Evolutionary conservation across 1,140 invertebrate genomes (phyloP), one percentile per base, ranked within the genome.

Genomic region (Andricus grossulariae): DNA sequence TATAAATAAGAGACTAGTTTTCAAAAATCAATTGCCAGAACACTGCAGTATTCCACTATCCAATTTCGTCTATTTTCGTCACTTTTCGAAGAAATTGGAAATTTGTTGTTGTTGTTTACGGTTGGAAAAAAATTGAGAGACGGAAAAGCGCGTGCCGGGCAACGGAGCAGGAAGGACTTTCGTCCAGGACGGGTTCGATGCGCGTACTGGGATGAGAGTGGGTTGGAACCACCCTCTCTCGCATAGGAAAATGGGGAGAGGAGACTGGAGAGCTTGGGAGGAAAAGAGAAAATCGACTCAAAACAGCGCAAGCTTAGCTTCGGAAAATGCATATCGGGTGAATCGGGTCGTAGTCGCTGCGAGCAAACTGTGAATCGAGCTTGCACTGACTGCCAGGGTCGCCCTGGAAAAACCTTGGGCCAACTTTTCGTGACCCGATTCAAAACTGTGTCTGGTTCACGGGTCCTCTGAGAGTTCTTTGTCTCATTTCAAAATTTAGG

Each of bases 151-250:
- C 60, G 70, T 74, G 60, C 49, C 54, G 75, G 25, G 3, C 25
- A 25, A 25, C 25, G 3, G 25, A 25, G 25, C 25, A 3, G 85
- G 82, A 86, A 87, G 86, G 89, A 90, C 88, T 84, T 88, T 88
- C 85, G 88, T 89, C 86, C 88, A 86, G 88, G 87, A 88, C 88
- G 89, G 85, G 85, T 88, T 88, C 86, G 85, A 85, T 88, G 86
- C 87, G 88, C 88, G 84, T 86, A 90, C 89, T 90, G 88, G 84
- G 84, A 85, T 84, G 84, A 83, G 82, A 86, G 83, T 16, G n/a
- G 15, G 51, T 16, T 84, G 25, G 25, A 32, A 73, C 13, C n/a
- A 16, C n/a, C 71, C 60, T 49, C 4, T 18, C 50, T 18, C 10
- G 18, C 21, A 16, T 32, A 39, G 19, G 51, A 50, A 49, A 55